A percentile compares a stretch with the other conserved stretches of the same genome.
These are phyloP conservation scores for Parauchenoglanis ngamensis DNA, from an alignment of 2,797 vertebrate genomes.

Conservation along the genomic window DNA sequence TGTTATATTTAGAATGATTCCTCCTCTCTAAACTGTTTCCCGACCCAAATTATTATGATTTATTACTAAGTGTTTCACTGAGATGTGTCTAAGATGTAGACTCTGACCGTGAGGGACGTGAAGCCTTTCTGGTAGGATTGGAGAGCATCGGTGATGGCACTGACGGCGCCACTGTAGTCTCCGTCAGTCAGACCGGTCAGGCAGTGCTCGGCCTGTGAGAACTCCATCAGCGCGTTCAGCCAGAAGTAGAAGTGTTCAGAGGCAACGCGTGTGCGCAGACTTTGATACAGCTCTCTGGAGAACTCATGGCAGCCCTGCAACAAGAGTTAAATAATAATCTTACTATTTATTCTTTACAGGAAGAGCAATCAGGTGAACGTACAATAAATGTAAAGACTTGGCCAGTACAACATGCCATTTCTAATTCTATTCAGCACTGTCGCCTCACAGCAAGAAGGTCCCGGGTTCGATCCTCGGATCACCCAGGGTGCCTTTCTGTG, in stretches of 20 bases:
- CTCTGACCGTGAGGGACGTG: slow-evolving; percentile 91
- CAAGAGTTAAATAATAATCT: not conserved
- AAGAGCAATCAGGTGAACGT: not conserved
- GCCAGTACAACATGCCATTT: not conserved
- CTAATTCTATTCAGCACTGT: not conserved
- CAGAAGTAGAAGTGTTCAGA: slow-evolving; percentile 99
- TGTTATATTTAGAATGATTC: too few relatives aligned
- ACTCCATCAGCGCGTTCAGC: slow-evolving; percentile 97
- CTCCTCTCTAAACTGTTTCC: not conserved
- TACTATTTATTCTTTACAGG: not conserved
- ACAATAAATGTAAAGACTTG: not conserved
- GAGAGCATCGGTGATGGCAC: slow-evolving; percentile 90
- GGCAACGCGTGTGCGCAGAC: slow-evolving; percentile 92
- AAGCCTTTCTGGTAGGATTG: slow-evolving; percentile 97
- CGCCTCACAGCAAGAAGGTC: too few relatives aligned
- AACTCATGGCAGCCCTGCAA: slow-evolving; percentile 93
- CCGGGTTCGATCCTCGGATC: too few relatives aligned
- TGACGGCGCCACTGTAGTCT: slow-evolving; percentile 87
- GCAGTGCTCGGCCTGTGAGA: slow-evolving; percentile 93
- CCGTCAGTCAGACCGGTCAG: slow-evolving; percentile 86
- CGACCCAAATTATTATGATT: not conserved
- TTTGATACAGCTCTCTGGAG: slow-evolving; percentile 94
- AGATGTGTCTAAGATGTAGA: not conserved
- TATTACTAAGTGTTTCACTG: not conserved
- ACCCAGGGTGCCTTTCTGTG: too few relatives aligned